phyloP scores from a whole-genome alignment of 2,888 invertebrate genomes.

The Sarcophaga carnaria region DNA sequence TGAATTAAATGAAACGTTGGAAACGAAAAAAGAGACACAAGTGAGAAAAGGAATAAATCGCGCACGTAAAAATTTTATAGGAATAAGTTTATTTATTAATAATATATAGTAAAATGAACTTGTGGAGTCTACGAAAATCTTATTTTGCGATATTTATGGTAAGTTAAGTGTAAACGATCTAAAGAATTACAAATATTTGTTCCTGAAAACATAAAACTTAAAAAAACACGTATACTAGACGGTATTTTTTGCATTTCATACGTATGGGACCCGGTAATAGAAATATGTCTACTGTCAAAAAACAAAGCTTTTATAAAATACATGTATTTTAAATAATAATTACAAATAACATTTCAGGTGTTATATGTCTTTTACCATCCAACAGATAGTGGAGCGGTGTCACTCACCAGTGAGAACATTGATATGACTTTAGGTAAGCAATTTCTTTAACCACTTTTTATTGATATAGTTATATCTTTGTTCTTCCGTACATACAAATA shows the following conservation, averaged over 20 bases:
- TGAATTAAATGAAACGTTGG: constrained; percentile 44
- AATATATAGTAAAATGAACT: constrained; percentile 72
- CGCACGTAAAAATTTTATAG: constrained; percentile 54
- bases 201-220: constrained; percentile 26
- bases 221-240: constrained; percentile 64
- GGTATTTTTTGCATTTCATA: neutral
- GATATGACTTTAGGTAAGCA: constrained; percentile 91
- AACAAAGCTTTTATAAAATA: neutral
- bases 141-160: constrained; percentile 75
- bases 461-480: neutral
- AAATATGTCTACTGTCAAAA: neutral
- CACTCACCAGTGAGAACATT: constrained; percentile 90
- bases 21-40: constrained; percentile 27
- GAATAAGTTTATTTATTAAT: constrained; percentile 66
- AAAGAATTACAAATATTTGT: constrained; percentile 45
- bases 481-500: too few relatives aligned
- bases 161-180: constrained; percentile 61
- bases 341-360: constrained; percentile 71
- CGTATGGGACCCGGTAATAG: constrained; percentile 14
- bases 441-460: constrained; percentile 1
- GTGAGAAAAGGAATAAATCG: constrained; percentile 35
- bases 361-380: constrained; percentile 86
- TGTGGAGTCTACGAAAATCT: constrained; percentile 75
- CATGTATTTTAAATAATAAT: neutral
- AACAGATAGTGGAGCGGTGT: constrained; percentile 91